These are phyloP conservation scores for Lophotis ruficrista DNA, from an alignment of 2,113 vertebrate genomes.

Conservation along the genomic window DNA sequence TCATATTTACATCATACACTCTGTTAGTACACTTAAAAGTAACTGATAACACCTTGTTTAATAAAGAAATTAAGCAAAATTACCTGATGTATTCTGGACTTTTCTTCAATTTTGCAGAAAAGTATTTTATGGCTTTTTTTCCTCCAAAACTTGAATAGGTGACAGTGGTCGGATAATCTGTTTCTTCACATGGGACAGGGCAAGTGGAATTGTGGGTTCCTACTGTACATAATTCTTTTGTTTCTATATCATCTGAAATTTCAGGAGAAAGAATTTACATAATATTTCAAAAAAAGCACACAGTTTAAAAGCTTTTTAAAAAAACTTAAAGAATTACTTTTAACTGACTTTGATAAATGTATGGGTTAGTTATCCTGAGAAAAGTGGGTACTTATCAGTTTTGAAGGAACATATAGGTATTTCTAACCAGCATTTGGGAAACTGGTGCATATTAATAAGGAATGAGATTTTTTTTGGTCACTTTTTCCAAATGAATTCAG, in stretches of 20 bases:
- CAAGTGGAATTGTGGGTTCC: slow-evolving; percentile 80
- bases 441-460: neutral
- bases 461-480: neutral
- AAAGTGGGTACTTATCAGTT: neutral
- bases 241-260: slow-evolving; percentile 73
- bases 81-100: slow-evolving; percentile 73
- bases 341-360: neutral
- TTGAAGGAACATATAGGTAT: neutral
- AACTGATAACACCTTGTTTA: too few species aligned
- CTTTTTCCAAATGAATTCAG: neutral
- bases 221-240: slow-evolving; percentile 69
- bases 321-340: neutral
- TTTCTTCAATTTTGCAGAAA: slow-evolving; percentile 74
- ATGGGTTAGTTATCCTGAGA: neutral
- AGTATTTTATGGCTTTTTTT: slow-evolving; percentile 54
- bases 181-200: slow-evolving; percentile 77
- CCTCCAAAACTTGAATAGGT: slow-evolving; percentile 78
- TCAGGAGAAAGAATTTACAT: neutral
- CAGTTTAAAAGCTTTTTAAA: neutral
- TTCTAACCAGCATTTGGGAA: neutral
- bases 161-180: slow-evolving; percentile 69
- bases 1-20: neutral
- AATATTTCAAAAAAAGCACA: neutral
- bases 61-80: too few species aligned
- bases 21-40: neutral